phyloP scores from a whole-genome alignment of 2,113 vertebrate species.

The Hippocampus guttulatus region DNA sequence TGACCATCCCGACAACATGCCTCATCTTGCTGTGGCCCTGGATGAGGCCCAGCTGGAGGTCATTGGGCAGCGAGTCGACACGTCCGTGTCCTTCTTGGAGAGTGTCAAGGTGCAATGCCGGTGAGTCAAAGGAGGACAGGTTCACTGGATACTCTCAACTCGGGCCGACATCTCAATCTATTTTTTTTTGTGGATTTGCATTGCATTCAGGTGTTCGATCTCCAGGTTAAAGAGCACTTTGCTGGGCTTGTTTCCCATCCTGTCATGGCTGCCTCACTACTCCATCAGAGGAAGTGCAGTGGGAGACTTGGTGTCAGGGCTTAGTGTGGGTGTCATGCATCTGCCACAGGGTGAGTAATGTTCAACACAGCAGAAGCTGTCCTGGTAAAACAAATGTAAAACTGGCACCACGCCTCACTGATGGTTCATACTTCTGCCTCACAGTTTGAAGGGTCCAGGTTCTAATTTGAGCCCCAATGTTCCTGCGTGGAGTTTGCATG shows the following conservation, averaged over 20 bases:
- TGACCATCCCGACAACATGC: conserved; percentile 7
- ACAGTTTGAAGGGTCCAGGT: too few species aligned
- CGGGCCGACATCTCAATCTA: neutral
- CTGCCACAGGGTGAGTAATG: conserved; percentile 76
- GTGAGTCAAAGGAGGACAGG: conserved; percentile 40
- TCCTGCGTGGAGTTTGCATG: too few species aligned
- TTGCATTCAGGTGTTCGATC: conserved; percentile 63
- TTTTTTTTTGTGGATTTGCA: conserved; percentile 17
- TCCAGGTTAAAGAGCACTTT: conserved; percentile 65
- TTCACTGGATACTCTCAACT: neutral
- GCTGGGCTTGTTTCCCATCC: conserved; percentile 72
- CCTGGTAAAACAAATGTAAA: neutral
- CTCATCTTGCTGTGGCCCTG: conserved; percentile 3
- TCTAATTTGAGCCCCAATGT: too few species aligned
- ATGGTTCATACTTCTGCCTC: too few species aligned
- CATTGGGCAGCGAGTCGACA: conserved; percentile 36
- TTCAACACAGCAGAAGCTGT: neutral
- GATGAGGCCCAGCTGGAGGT: conserved; percentile 56
- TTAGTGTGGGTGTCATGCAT: conserved; percentile 87
- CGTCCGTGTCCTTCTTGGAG: conserved; percentile 25
- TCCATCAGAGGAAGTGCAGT: conserved; percentile 76
- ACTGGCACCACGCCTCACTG: neutral
- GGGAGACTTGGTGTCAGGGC: conserved; percentile 78
- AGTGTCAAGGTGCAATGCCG: conserved; percentile 40
- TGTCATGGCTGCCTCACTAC: conserved; percentile 84